Conservation (phyloP, 1,140 invertebrate genomes). For the Physella acuta region DNA sequence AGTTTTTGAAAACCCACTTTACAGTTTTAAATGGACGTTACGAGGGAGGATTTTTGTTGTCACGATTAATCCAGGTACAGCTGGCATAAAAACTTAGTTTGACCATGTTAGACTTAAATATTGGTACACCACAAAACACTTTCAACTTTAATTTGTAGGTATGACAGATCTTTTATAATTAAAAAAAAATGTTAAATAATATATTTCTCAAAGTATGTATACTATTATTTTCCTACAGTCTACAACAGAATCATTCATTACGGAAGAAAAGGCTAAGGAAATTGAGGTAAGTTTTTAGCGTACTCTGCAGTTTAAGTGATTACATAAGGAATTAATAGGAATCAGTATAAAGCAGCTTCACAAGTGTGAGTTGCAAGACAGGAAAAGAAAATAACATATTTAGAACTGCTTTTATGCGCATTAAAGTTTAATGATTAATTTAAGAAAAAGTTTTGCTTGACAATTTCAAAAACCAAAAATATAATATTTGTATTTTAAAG, state of each 20-base stretch:
- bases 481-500: no score
- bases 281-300: constrained; percentile 66
- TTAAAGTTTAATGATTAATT: no score
- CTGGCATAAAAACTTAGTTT: neutral
- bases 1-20: constrained; percentile 88
- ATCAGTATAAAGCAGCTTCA: no score
- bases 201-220: no score
- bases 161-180: neutral
- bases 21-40: constrained; percentile 74
- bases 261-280: constrained; percentile 76
- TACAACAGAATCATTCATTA: constrained; percentile 84
- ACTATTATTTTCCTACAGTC: constrained; percentile 65
- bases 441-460: no score
- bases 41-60: constrained; percentile 77
- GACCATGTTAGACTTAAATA: neutral
- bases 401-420: no score
- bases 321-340: no score
- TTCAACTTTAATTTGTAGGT: neutral
- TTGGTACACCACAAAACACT: neutral
- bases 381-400: no score
- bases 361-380: no score
- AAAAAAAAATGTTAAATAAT: constrained; percentile 11
- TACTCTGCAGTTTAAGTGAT: neutral
- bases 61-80: constrained; percentile 73
- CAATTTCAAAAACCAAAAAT: no score